Evolutionary conservation across 1,140 invertebrate species (phyloP).

Genomic region (Charaxes varanes): DNA sequence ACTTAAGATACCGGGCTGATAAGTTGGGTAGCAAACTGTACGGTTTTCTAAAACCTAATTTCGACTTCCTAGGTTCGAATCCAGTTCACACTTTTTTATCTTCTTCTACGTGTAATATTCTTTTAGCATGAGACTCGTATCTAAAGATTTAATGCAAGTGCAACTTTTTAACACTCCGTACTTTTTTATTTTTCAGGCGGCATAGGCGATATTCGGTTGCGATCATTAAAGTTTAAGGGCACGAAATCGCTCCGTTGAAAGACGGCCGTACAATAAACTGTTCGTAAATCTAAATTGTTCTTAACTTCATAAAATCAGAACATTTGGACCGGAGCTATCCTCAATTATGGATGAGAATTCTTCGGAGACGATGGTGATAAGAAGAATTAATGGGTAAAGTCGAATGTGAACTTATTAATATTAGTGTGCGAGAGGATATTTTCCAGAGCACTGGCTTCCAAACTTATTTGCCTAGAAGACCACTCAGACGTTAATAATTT

Average conservation of each 20-base stretch:
- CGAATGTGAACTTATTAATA: constrained; percentile 13
- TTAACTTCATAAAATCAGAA: constrained; percentile 14
- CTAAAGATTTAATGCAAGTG: too few relatives aligned
- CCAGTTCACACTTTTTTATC: too few relatives aligned
- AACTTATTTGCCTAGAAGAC: too few relatives aligned
- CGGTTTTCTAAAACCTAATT: too few relatives aligned
- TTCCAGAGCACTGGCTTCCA: constrained; percentile 6
- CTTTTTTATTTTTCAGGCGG: constrained; percentile 5
- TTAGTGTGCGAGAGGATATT: constrained; percentile 8
- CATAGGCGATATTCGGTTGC: background rate
- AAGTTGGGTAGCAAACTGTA: too few relatives aligned
- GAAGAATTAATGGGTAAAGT: constrained; percentile 19
- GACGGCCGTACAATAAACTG: constrained; percentile 9
- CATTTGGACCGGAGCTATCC: constrained; percentile 13
- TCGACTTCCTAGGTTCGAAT: too few relatives aligned
- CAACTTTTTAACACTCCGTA: too few relatives aligned
- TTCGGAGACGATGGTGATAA: constrained; percentile 9
- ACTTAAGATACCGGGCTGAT: too few relatives aligned
- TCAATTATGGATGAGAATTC: constrained; percentile 18
- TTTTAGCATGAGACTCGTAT: too few relatives aligned
- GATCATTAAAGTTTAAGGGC: constrained; percentile 10
- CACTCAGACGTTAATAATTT: too few relatives aligned
- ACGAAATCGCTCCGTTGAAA: background rate
- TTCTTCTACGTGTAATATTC: background rate
- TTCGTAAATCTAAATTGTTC: constrained; percentile 12